These are phyloP conservation scores for Malacosoma neustria DNA, from an alignment of 2,888 invertebrate genomes.

Conservation along the genomic window DNA sequence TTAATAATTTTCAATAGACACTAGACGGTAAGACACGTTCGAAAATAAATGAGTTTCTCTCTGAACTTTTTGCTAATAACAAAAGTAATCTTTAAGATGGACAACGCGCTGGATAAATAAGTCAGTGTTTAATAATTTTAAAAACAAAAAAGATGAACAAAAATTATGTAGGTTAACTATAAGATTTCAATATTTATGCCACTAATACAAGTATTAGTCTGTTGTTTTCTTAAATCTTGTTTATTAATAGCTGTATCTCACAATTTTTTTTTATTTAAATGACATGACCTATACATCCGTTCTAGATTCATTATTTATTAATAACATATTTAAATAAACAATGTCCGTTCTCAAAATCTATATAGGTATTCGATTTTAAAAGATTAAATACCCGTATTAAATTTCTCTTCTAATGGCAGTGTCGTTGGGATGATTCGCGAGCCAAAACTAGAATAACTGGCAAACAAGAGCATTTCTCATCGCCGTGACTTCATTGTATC, in stretches of 20 bases:
- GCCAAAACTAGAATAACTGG: not conserved
- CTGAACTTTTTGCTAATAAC: too few species aligned
- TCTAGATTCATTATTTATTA: conserved; percentile 1
- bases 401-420: too few species aligned
- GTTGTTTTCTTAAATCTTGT: not conserved
- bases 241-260: not conserved
- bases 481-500: not conserved
- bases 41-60: not conserved
- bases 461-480: not conserved
- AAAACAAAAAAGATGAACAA: too few species aligned
- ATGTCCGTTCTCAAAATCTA: not conserved
- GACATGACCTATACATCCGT: not conserved
- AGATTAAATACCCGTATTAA: too few species aligned
- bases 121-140: too few species aligned
- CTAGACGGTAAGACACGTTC: not conserved
- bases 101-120: too few species aligned
- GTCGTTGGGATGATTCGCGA: too few species aligned
- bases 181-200: too few species aligned
- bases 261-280: not conserved
- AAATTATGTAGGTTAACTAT: too few species aligned
- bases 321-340: not conserved
- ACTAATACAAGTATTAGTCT: too few species aligned
- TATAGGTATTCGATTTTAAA: too few species aligned
- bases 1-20: not conserved
- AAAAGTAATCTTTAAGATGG: too few species aligned